A percentile compares a stretch with the other conserved stretches of the same genome.
These are phyloP conservation scores for Triplophysa dalaica DNA, from an alignment of 2,113 vertebrate genomes.

Conservation along the genomic window DNA sequence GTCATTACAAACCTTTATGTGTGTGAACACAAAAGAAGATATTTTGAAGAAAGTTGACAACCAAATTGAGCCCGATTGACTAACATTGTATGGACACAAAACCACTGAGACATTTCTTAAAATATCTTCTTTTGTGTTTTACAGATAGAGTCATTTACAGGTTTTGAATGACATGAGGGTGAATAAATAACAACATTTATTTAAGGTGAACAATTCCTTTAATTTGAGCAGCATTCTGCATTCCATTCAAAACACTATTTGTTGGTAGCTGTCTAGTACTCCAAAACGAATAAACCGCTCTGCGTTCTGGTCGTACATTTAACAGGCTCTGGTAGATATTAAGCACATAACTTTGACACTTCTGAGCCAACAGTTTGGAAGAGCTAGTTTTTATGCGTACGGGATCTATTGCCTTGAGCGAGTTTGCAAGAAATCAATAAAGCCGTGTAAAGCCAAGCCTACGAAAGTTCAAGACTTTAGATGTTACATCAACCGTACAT, in stretches of 20 bases:
- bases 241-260: background rate
- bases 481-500: background rate
- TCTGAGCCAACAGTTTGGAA: background rate
- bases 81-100: no score
- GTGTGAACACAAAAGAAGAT: no score
- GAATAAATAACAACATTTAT: no score
- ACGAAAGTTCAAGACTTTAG: slow-evolving; percentile 38
- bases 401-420: slow-evolving; percentile 14
- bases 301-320: background rate
- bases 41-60: no score
- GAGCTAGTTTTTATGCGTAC: slow-evolving; percentile 21
- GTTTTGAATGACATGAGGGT: no score
- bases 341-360: background rate
- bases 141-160: no score
- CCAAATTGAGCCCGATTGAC: no score
- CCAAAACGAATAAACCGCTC: background rate
- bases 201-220: no score
- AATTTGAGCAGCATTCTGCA: no score
- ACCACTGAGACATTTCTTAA: no score
- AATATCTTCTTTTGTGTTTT: no score
- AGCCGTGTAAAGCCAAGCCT: background rate
- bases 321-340: slow-evolving; percentile 9
- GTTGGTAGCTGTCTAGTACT: background rate
- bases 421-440: slow-evolving; percentile 42
- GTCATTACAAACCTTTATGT: no score